These are phyloP conservation scores for Caenorhabditis drosophilae DNA, from an alignment of 2,888 invertebrate species.

Conservation along the genomic window DNA sequence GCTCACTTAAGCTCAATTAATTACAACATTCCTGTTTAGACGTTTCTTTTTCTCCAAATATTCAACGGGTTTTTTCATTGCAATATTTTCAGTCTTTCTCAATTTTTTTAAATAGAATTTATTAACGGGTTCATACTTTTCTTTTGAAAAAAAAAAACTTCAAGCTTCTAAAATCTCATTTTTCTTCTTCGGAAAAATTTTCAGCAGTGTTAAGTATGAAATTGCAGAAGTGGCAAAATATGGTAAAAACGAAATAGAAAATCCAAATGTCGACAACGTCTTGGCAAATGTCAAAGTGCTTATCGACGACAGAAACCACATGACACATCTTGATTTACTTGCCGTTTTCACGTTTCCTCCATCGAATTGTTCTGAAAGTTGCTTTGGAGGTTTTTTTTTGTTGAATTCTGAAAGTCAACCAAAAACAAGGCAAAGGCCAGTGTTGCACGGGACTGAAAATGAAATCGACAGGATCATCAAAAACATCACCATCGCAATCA, in stretches of 20 bases:
- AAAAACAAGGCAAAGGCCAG: constrained; percentile 51
- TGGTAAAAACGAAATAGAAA: constrained; percentile 47
- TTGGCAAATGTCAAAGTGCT: constrained; percentile 51
- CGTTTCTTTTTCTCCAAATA: background rate
- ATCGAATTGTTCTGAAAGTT: constrained; percentile 52
- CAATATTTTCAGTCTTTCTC: background rate
- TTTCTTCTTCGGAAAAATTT: constrained; percentile 18
- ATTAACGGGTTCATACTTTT: background rate
- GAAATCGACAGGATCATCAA: constrained; percentile 36
- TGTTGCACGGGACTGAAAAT: constrained; percentile 51
- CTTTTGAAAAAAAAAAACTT: background rate
- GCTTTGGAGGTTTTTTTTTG: no score
- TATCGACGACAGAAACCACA: constrained; percentile 52
- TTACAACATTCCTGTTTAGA: background rate
- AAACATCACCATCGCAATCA: constrained; percentile 32
- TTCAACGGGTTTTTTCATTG: background rate
- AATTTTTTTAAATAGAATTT: background rate
- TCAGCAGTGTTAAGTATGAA: constrained; percentile 17
- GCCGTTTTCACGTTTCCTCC: constrained; percentile 34
- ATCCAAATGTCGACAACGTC: constrained; percentile 31
- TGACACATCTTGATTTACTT: constrained; percentile 42
- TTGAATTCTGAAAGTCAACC: no score
- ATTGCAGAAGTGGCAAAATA: constrained; percentile 40
- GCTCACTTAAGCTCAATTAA: background rate
- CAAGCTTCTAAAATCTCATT: background rate